A percentile compares a stretch with the other conserved stretches of the same genome.
Evolutionary conservation across 2,888 invertebrate species (phyloP).

Genomic region (Oscheius sp.): DNA sequence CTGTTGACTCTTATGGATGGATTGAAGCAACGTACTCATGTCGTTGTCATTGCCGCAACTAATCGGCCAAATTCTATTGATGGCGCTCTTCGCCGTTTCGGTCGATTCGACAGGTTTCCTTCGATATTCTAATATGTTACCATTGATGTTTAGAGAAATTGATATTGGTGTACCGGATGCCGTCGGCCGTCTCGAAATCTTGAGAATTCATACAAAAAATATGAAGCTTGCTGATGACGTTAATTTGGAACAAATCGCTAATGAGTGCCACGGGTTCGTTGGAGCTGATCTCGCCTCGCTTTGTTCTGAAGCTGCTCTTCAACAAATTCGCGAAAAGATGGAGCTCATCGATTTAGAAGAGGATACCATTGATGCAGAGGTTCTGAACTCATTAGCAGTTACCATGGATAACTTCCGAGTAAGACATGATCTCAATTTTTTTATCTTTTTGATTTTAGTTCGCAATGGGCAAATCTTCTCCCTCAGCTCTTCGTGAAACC

Average conservation of each 20-base stretch:
- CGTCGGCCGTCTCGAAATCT: conserved; percentile 93
- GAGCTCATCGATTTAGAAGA: conserved; percentile 99
- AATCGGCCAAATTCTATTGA: conserved; percentile 99
- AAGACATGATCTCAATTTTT: neutral
- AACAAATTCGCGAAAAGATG: conserved; percentile 96
- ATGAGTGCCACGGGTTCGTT: conserved; percentile 98
- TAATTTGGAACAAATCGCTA: conserved; percentile 91
- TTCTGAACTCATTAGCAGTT: conserved; percentile 93
- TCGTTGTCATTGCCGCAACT: conserved; percentile 99
- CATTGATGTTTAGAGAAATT: conserved; percentile 84
- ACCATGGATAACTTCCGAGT: conserved; percentile 76
- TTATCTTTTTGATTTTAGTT: conserved; percentile 80
- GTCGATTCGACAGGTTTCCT: conserved; percentile 83
- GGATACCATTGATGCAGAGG: conserved; percentile 98
- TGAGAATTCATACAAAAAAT: conserved; percentile 98
- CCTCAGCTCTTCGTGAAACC: conserved; percentile 96
- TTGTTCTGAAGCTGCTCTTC: conserved; percentile 97
- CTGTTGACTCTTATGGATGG: conserved; percentile 98
- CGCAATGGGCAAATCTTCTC: conserved; percentile 98
- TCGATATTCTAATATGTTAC: neutral
- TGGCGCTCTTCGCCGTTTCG: conserved; percentile 94
- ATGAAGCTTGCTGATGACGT: conserved; percentile 99
- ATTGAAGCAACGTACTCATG: conserved; percentile 97
- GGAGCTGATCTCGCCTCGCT: conserved; percentile 98
- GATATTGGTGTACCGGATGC: conserved; percentile 99